Conservation (phyloP, 2,888 invertebrate species). For the Lasioglossum calceatum region DNA sequence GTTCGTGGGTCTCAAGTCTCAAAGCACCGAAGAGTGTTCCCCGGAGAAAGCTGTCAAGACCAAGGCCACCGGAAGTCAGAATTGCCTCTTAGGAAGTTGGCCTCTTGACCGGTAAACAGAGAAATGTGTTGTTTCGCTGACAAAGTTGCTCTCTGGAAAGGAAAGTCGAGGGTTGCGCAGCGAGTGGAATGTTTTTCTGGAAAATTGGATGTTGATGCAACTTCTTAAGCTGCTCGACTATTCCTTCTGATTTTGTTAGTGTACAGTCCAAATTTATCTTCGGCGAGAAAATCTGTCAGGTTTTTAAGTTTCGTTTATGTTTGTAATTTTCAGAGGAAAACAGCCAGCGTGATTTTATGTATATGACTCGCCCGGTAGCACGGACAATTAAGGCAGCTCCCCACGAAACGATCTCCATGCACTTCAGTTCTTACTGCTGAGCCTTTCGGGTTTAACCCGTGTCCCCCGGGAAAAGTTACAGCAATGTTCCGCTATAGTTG, state of each 20-base stretch:
- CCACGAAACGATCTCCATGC: slow-evolving; percentile 2
- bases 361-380: not conserved
- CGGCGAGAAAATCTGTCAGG: not conserved
- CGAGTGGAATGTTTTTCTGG: not conserved
- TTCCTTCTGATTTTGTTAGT: not conserved
- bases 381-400: not conserved
- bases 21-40: not conserved
- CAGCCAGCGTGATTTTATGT: not conserved
- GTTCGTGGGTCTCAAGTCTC: not conserved
- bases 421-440: slow-evolving; percentile 2
- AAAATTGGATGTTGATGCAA: not conserved
- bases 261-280: not conserved
- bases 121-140: not conserved
- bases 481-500: not conserved
- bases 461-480: not conserved
- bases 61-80: not conserved
- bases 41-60: not conserved
- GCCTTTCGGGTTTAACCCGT: slow-evolving; percentile 3
- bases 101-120: not conserved
- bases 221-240: not conserved
- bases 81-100: slow-evolving; percentile 8
- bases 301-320: not conserved
- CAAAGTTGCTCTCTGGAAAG: not conserved
- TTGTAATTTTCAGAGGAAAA: not conserved
- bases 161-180: not conserved